Base-by-base conservation (phyloP, 2,888 invertebrate species). In the Eledona agricola region DNA sequence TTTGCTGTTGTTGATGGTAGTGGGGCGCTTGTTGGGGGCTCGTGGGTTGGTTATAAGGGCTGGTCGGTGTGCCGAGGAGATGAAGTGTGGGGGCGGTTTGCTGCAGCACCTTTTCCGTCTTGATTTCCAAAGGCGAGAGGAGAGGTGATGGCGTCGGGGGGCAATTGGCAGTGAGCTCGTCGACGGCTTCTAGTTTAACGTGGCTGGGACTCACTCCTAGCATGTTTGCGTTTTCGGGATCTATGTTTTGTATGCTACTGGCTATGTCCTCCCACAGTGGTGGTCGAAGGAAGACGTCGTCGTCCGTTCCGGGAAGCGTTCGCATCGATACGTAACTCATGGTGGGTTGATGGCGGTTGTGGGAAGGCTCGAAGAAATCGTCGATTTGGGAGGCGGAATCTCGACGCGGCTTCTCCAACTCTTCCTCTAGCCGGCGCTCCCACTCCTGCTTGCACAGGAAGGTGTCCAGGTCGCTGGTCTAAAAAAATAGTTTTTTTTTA, bases 241-340 rank as follows among this genome's bases (percentile, higher is more conserved):
- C 93, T 72, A 93, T 87, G 77, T 92, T 93, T 73, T 91, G 87
- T 77, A 93, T 91, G 71, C 91, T 91, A 75, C 90, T 90, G 60
- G 92, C 88, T 73, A 93, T 92, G 80, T 93, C 93, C 78, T 93
- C 93, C 93, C 93, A 93, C 25, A 93, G 82, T 17, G 91, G 90
- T 28, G 93, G 92, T 67, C 91, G 87, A 64, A 91, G 85, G 78
- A 90, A 93, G 42, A 89, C 88, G 78, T 93, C 93, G 77, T 93
- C 93, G 75, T 89, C 83, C 73, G 77, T 82, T 37, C 81, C 81
- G 23, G 84, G 74, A 43, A 79, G 73, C 57, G 78, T 77, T 58
- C 80, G 70, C 74, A 80, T 77, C 40, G 81, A 78, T 10, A 82
- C 81, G 65, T 81, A 83, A 61, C 80, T 82, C 72, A 80, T 80